Conservation (phyloP, 2,888 invertebrate species). For the Drosophila multiciliata region DNA sequence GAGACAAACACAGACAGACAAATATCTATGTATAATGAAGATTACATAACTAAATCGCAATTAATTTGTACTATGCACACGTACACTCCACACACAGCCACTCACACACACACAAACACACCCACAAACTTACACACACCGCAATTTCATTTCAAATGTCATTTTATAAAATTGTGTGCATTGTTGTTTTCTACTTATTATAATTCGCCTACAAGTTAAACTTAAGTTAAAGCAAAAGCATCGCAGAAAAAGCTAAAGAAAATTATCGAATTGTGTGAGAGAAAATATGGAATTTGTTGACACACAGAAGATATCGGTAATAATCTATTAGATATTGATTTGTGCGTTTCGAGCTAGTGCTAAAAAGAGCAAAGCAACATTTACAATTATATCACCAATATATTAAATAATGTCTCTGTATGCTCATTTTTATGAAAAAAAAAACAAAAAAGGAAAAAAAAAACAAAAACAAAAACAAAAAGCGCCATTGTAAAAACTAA, state of each 20-base stretch:
- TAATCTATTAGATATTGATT: conserved; percentile 54
- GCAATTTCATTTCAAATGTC: conserved; percentile 70
- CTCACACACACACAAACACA: neutral
- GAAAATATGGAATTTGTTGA: conserved; percentile 37
- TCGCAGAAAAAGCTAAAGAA: conserved; percentile 19
- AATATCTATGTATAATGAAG: conserved; percentile 52
- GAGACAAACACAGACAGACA: conserved; percentile 8
- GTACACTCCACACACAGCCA: conserved; percentile 6
- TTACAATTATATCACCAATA: conserved; percentile 47
- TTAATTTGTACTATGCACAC: conserved; percentile 41
- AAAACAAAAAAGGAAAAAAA: conserved; percentile 28
- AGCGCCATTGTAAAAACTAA: conserved; percentile 85
- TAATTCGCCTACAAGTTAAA: conserved; percentile 70
- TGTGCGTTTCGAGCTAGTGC: conserved; percentile 56
- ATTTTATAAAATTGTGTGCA: conserved; percentile 61
- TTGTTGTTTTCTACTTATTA: conserved; percentile 57
- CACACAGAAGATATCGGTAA: conserved; percentile 1
- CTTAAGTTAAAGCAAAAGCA: conserved; percentile 57
- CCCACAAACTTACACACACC: conserved; percentile 27
- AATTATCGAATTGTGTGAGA: conserved; percentile 30
- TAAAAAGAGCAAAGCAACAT: conserved; percentile 28
- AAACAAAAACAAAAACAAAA: conserved; percentile 49
- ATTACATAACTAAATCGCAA: conserved; percentile 48
- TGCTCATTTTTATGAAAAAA: conserved; percentile 63
- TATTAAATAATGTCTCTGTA: conserved; percentile 59